A percentile compares a stretch with the other conserved stretches of the same genome.
Conservation (phyloP, 2,888 invertebrate species). For the Cryptops parisi region DNA sequence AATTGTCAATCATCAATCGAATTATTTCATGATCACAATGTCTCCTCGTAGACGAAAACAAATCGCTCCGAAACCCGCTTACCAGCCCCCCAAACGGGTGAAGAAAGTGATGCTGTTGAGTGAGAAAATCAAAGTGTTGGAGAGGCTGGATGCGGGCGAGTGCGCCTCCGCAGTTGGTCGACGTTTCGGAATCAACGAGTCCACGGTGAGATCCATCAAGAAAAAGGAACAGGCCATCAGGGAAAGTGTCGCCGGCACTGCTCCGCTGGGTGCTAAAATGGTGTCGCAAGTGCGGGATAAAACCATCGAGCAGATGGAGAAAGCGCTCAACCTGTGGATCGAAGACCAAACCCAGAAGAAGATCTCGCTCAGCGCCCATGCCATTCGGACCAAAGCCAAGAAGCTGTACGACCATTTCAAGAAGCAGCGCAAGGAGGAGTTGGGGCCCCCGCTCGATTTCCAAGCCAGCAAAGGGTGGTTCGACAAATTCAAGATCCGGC, state of each 20-base stretch:
- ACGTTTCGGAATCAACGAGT: not conserved
- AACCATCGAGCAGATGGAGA: not conserved
- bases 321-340: not conserved
- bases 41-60: too few relatives aligned
- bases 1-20: too few relatives aligned
- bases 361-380: not conserved
- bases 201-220: not conserved
- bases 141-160: too few relatives aligned
- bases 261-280: not conserved
- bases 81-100: too few relatives aligned
- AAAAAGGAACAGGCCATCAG: not conserved
- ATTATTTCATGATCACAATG: too few relatives aligned
- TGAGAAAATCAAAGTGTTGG: too few relatives aligned
- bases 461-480: constrained; percentile 20
- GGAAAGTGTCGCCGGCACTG: not conserved
- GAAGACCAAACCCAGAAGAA: not conserved
- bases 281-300: not conserved
- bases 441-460: too few relatives aligned
- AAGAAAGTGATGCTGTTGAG: too few relatives aligned
- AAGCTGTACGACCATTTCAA: not conserved
- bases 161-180: too few relatives aligned
- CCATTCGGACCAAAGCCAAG: not conserved
- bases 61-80: too few relatives aligned
- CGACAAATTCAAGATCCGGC: constrained; percentile 18
- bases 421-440: too few relatives aligned